Evolutionary conservation across 1,140 invertebrate genomes (phyloP).

Genomic region (Thalassaphorura encarpata): DNA sequence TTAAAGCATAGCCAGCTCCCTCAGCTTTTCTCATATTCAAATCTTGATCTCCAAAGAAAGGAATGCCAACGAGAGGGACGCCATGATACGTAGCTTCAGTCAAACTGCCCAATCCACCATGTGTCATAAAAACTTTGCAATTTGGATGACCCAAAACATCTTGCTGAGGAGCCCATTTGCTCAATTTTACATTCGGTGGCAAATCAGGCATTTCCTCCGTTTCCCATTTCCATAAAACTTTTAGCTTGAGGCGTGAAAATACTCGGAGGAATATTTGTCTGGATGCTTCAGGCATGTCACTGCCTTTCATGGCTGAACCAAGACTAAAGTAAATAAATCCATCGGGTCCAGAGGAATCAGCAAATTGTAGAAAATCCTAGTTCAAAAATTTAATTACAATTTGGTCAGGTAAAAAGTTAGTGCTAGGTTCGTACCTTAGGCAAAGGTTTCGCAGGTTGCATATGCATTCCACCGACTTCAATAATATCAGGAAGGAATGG

Average conservation of each 20-base stretch:
- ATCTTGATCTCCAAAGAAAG: constrained; percentile 28
- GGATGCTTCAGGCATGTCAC: constrained; percentile 9
- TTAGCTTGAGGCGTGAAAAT: constrained; percentile 42
- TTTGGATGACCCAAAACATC: constrained; percentile 33
- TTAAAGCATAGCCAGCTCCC: constrained; percentile 31
- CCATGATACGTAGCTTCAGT: constrained; percentile 37
- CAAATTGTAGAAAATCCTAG: constrained; percentile 28
- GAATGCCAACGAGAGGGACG: constrained; percentile 36
- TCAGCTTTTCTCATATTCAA: constrained; percentile 33
- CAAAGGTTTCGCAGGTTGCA: constrained; percentile 13
- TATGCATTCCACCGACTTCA: constrained; percentile 46
- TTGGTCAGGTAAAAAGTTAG: neutral
- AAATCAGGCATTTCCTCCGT: constrained; percentile 9
- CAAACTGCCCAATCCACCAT: constrained; percentile 38
- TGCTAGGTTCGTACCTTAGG: constrained; percentile 8
- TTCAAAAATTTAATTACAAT: neutral
- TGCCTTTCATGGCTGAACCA: constrained; percentile 40
- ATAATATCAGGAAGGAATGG: constrained; percentile 42
- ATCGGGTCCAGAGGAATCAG: constrained; percentile 35
- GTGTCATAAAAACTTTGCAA: constrained; percentile 36
- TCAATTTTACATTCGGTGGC: constrained; percentile 50
- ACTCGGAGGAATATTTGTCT: constrained; percentile 8
- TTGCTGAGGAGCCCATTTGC: constrained; percentile 58
- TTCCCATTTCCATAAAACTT: constrained; percentile 64
- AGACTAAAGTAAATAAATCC: constrained; percentile 62